Percentiles rank a stretch among this genome's conserved stretches.
phyloP scores from a whole-genome alignment of 2,888 invertebrate species.

The Neocrepidodera transversa region DNA sequence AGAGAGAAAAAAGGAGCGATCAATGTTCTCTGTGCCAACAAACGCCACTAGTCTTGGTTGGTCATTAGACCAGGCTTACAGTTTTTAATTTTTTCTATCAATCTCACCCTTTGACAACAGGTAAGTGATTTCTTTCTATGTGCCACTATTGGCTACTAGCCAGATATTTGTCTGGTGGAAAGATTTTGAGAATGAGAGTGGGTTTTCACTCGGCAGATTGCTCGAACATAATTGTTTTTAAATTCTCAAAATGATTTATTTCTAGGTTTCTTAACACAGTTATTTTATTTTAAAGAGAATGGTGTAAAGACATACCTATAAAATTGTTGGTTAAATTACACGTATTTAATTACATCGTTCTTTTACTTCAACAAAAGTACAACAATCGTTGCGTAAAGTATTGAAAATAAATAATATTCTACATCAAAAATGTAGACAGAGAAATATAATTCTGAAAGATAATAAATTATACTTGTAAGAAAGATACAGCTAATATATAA shows the following conservation, averaged over 20 bases:
- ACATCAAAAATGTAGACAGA: too few relatives aligned
- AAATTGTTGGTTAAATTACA: too few relatives aligned
- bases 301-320: too few relatives aligned
- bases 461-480: too few relatives aligned
- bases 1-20: slow-evolving; percentile 11
- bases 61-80: slow-evolving; percentile 37
- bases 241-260: slow-evolving; percentile 10
- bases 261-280: too few relatives aligned
- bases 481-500: too few relatives aligned
- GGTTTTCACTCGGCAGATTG: slow-evolving; percentile 15
- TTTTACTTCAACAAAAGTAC: too few relatives aligned
- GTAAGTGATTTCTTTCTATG: slow-evolving; percentile 44
- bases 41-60: slow-evolving; percentile 48
- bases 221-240: slow-evolving; percentile 7
- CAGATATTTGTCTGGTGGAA: slow-evolving; percentile 14
- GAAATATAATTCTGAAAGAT: too few relatives aligned
- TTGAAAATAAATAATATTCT: too few relatives aligned
- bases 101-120: slow-evolving; percentile 51
- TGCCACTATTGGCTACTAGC: slow-evolving; percentile 10
- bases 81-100: slow-evolving; percentile 30
- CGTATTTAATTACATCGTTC: too few relatives aligned
- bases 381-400: too few relatives aligned
- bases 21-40: slow-evolving; percentile 41
- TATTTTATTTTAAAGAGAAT: too few relatives aligned
- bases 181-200: slow-evolving; percentile 15